Percentiles rank a stretch among this genome's conserved stretches.
Evolutionary conservation across 2,888 invertebrate species (phyloP).

Genomic region (Nemoura dubitans): DNA sequence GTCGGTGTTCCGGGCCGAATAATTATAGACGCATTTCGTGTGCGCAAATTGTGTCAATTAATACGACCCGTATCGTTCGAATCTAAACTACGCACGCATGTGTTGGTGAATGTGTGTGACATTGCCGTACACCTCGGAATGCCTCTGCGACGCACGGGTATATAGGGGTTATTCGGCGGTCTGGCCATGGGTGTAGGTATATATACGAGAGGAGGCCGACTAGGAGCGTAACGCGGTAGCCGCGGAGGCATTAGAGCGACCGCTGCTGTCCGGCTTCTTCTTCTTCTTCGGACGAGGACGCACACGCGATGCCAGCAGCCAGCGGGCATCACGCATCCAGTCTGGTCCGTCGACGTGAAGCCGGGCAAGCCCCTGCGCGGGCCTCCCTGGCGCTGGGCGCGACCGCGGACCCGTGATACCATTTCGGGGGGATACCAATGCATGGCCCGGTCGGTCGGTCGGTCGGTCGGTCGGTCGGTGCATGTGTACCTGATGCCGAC

Average conservation of each 20-base stretch:
- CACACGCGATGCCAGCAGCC: conserved; percentile 17
- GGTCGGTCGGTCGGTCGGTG: no score
- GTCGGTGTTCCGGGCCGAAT: no score
- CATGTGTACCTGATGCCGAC: no score
- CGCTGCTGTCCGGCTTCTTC: no score
- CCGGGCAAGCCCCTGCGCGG: background rate
- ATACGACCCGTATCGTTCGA: background rate
- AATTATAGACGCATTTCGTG: no score
- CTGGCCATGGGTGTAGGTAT: conserved; percentile 21
- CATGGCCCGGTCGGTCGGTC: no score
- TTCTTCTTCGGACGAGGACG: no score
- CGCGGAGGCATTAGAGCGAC: background rate
- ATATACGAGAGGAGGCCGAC: no score
- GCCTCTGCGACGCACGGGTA: no score
- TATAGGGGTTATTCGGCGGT: background rate
- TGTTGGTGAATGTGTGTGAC: conserved; percentile 18
- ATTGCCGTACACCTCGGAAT: background rate
- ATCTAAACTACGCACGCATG: background rate
- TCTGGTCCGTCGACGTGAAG: background rate
- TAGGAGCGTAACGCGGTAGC: background rate
- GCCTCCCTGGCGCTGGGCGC: background rate
- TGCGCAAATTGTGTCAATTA: background rate
- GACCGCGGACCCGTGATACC: no score
- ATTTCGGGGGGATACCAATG: no score
- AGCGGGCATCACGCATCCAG: background rate